Percentiles rank a stretch among this genome's conserved stretches.
Evolutionary conservation across 2,888 invertebrate species (phyloP).

Genomic region (Himalopsyche tibetana): DNA sequence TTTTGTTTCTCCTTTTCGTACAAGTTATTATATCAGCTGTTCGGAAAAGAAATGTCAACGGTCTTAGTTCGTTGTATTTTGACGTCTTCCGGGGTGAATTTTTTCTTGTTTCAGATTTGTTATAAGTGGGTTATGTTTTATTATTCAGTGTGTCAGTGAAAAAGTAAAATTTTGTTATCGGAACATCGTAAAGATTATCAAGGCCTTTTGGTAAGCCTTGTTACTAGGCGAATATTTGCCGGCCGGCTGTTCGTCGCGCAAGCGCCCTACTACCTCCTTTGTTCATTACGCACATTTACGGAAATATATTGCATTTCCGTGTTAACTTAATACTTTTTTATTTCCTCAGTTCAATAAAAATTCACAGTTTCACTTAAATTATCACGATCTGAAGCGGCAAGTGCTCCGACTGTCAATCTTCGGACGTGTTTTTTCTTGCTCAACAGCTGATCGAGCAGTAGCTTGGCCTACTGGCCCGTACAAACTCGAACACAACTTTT

Average conservation of each 20-base stretch:
- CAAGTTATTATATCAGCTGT: constrained; percentile 24
- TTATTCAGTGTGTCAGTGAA: too few relatives aligned
- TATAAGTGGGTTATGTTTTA: too few relatives aligned
- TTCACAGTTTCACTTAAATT: not conserved
- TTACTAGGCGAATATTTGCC: constrained; percentile 45
- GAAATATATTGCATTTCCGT: constrained; percentile 44
- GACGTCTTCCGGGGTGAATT: not conserved
- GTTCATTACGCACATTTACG: constrained; percentile 48
- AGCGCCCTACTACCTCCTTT: constrained; percentile 39
- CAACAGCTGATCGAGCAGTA: constrained; percentile 12
- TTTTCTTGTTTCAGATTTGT: too few relatives aligned
- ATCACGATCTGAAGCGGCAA: not conserved
- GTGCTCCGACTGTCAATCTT: not conserved
- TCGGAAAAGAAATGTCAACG: not conserved
- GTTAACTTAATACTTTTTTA: not conserved
- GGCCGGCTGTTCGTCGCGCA: constrained; percentile 44
- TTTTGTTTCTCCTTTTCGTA: constrained; percentile 48
- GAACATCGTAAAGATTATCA: constrained; percentile 8
- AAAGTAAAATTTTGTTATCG: not conserved
- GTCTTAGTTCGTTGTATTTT: not conserved
- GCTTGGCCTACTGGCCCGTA: constrained; percentile 27
- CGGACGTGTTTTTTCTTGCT: not conserved
- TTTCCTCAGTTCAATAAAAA: not conserved
- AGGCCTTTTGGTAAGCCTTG: constrained; percentile 41
- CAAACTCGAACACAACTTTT: constrained; percentile 23